Evolutionary conservation across 2,113 vertebrate genomes (phyloP).

Genomic region (rat (Rattus norvegicus)): GRCr8 NC_086020.1:60219501-60220000

Average conservation of each 20-base stretch:
- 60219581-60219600: constrained; percentile 33
- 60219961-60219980: constrained; percentile 75
- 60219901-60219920: neutral
- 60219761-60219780: constrained; percentile 3
- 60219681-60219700: constrained; percentile 15
- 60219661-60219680: neutral
- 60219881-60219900: neutral
- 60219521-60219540: neutral
- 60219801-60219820: constrained; percentile 19
- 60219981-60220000: constrained; percentile 68
- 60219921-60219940: constrained; percentile 4
- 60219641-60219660: neutral
- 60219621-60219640: neutral
- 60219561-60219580: neutral
- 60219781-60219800: neutral
- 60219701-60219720: constrained; percentile 3
- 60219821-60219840: constrained; percentile 29
- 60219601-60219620: neutral
- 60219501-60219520: neutral
- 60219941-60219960: constrained; percentile 57
- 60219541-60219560: neutral
- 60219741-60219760: constrained; percentile 8
- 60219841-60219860: constrained; percentile 30
- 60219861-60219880: constrained; percentile 10
- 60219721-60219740: constrained; percentile 56